Conservation (phyloP, 1,140 invertebrate genomes). For the Monochamus saltuarius region DNA sequence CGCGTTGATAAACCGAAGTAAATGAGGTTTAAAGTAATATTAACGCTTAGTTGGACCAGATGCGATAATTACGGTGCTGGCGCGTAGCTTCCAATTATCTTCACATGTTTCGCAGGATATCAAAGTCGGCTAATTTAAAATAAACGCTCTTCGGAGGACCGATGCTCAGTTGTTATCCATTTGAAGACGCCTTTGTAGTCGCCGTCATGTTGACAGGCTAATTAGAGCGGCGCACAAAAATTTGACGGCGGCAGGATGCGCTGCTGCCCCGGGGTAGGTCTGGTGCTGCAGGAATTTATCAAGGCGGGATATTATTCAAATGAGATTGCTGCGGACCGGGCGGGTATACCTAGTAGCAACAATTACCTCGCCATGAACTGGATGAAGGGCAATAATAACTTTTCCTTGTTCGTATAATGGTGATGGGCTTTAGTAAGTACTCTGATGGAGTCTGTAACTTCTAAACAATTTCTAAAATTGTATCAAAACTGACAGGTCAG, state of each 20-base stretch:
- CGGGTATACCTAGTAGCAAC: no score
- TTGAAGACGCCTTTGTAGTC: conserved; percentile 31
- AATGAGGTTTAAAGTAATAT: no score
- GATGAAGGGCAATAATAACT: no score
- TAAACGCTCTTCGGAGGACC: conserved; percentile 29
- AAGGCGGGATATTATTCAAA: no score
- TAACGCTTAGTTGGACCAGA: background rate
- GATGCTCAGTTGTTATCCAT: conserved; percentile 20
- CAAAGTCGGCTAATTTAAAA: conserved; percentile 33
- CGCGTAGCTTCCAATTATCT: conserved; percentile 32
- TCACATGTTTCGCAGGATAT: conserved; percentile 33
- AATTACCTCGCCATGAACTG: no score
- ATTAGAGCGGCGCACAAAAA: conserved; percentile 31
- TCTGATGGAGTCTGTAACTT: no score
- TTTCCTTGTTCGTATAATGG: no score
- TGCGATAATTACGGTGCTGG: conserved; percentile 27
- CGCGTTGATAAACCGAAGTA: no score
- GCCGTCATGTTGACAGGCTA: conserved; percentile 33
- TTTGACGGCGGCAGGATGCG: conserved; percentile 26
- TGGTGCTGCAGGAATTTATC: conserved; percentile 3
- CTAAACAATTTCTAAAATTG: no score
- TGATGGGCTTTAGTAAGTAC: no score
- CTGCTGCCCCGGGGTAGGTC: conserved; percentile 13
- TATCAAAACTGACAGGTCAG: no score
- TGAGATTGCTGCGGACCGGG: no score